Conservation (phyloP, 2,888 invertebrate species). For the Melinopterus prodromus region DNA sequence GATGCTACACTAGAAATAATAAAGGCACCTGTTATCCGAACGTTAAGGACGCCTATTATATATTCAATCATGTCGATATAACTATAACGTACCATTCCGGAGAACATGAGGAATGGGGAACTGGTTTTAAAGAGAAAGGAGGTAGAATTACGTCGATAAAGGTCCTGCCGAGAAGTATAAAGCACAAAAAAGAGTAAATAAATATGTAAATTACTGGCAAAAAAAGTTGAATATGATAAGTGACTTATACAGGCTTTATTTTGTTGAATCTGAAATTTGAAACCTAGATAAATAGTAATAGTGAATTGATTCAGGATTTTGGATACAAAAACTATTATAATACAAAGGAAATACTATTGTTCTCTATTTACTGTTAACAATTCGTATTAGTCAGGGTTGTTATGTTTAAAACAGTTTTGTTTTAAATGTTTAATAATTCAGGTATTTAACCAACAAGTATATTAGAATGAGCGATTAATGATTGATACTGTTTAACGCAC, state of each 20-base stretch:
- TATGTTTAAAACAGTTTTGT: too few relatives aligned
- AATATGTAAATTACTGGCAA: constrained; percentile 42
- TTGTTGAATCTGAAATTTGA: too few relatives aligned
- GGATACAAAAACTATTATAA: too few relatives aligned
- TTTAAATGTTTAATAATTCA: too few relatives aligned
- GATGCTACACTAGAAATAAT: constrained; percentile 68
- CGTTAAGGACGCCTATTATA: constrained; percentile 80
- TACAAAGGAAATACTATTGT: too few relatives aligned
- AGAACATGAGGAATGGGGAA: constrained; percentile 86
- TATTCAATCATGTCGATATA: constrained; percentile 97
- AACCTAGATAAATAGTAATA: too few relatives aligned
- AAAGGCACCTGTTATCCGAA: constrained; percentile 50
- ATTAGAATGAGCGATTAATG: too few relatives aligned
- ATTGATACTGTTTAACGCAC: too few relatives aligned
- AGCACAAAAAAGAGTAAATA: constrained; percentile 46
- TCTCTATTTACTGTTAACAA: too few relatives aligned
- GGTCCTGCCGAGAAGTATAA: constrained; percentile 62
- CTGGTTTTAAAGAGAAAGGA: constrained; percentile 77
- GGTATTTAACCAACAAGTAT: too few relatives aligned
- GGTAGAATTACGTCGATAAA: constrained; percentile 89
- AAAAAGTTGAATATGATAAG: constrained; percentile 30
- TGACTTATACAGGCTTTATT: background rate
- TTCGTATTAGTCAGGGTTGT: too few relatives aligned
- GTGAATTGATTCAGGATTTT: too few relatives aligned
- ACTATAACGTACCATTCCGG: constrained; percentile 94